A percentile compares a stretch with the other conserved stretches of the same genome.
phyloP scores from a whole-genome alignment of 2,113 vertebrate genomes.

The Chionis minor region DNA sequence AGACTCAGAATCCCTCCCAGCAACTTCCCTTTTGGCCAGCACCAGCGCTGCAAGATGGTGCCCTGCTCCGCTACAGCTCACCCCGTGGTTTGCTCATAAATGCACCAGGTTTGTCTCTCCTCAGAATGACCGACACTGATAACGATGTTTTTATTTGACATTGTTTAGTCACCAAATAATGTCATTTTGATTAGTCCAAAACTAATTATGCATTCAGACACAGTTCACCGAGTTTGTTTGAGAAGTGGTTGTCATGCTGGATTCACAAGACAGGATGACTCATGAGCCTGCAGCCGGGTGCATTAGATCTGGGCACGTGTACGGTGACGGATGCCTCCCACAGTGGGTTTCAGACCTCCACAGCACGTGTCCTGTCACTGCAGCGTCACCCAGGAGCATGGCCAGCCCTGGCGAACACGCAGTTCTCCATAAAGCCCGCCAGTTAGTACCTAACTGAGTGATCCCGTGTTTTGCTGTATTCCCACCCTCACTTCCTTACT shows the following conservation, averaged over 20 bases:
- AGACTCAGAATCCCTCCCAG: background rate
- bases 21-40: background rate
- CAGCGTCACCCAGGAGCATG: background rate
- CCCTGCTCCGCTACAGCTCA: background rate
- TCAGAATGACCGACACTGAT: background rate
- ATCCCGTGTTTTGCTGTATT: background rate
- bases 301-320: background rate
- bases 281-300: background rate
- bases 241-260: background rate
- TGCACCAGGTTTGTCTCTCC: accelerated
- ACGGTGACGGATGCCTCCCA: background rate
- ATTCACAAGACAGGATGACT: background rate
- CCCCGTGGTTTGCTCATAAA: background rate
- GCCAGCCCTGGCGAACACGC: background rate
- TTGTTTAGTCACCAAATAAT: background rate
- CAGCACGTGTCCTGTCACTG: background rate
- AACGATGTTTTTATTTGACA: background rate
- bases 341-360: background rate
- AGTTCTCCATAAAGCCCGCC: background rate
- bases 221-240: background rate
- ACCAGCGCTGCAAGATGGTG: background rate
- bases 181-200: background rate
- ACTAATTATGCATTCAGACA: background rate
- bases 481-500: background rate
- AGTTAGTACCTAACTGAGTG: background rate